Evolutionary conservation across 1,140 invertebrate genomes (phyloP).

Genomic region (Macrocentrus cingulum): DNA sequence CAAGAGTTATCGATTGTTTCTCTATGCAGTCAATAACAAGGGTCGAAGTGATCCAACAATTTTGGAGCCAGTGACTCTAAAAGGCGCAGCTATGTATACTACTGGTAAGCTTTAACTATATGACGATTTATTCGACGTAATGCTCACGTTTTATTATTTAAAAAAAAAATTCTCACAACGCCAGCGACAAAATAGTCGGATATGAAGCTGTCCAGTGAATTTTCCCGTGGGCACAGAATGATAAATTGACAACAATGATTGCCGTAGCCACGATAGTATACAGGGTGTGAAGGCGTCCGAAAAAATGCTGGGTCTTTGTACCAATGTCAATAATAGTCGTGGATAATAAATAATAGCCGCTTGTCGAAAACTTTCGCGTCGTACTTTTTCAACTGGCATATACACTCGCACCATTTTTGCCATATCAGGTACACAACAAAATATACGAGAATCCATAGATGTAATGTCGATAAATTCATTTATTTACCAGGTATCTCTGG

Average conservation of each 20-base stretch:
- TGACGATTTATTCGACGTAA: too few species aligned
- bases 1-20: slow-evolving; percentile 72
- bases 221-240: slow-evolving; percentile 18
- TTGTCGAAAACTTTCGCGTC: slow-evolving; percentile 25
- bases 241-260: slow-evolving; percentile 30
- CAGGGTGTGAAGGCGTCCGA: slow-evolving; percentile 1
- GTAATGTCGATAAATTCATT: slow-evolving; percentile 25
- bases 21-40: slow-evolving; percentile 82
- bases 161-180: too few species aligned
- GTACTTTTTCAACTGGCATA: background rate
- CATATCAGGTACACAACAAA: background rate
- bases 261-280: slow-evolving; percentile 6
- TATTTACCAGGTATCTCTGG: slow-evolving; percentile 14
- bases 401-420: background rate
- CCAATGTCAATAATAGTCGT: slow-evolving; percentile 29
- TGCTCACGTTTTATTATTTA: too few species aligned
- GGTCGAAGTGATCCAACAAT: slow-evolving; percentile 78
- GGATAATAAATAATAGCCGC: slow-evolving; percentile 27
- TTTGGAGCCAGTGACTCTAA: slow-evolving; percentile 77
- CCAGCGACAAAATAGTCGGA: background rate
- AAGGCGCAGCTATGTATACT: slow-evolving; percentile 69
- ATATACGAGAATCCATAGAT: background rate
- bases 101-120: slow-evolving; percentile 47
- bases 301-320: slow-evolving; percentile 25
- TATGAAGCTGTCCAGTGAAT: background rate